Percentiles rank a stretch among this genome's conserved stretches.
Conservation (phyloP, 2,888 invertebrate genomes). For the Smittia aterrima region DNA sequence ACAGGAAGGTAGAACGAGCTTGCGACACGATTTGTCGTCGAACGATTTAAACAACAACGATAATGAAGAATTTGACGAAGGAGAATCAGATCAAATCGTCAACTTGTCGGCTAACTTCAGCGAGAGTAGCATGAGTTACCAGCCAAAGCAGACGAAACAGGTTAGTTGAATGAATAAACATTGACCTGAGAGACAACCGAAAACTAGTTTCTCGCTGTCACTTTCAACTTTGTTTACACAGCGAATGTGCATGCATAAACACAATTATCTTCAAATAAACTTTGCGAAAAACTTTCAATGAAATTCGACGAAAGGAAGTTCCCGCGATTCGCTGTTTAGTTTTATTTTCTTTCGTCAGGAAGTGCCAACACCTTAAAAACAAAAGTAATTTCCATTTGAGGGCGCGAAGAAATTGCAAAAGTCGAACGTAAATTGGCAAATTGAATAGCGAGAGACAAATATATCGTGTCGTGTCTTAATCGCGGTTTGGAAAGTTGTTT, state of each 20-base stretch:
- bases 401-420: background rate
- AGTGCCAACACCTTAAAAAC: background rate
- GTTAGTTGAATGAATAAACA: background rate
- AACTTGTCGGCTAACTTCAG: background rate
- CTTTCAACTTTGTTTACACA: background rate
- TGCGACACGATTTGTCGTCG: background rate
- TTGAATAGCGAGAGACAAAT: background rate
- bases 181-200: background rate
- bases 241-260: background rate
- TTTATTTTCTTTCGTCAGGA: background rate
- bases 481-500: no score
- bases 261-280: background rate
- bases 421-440: background rate
- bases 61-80: conserved; percentile 17
- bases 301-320: background rate
- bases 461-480: background rate
- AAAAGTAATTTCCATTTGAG: background rate
- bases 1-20: conserved; percentile 10
- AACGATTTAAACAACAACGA: conserved; percentile 25
- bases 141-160: background rate
- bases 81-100: conserved; percentile 4
- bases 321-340: background rate
- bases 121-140: background rate
- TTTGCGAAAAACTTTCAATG: no score
- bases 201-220: background rate